phyloP scores from a whole-genome alignment of 2,113 vertebrate species.

The Podocnemis expansa region DNA sequence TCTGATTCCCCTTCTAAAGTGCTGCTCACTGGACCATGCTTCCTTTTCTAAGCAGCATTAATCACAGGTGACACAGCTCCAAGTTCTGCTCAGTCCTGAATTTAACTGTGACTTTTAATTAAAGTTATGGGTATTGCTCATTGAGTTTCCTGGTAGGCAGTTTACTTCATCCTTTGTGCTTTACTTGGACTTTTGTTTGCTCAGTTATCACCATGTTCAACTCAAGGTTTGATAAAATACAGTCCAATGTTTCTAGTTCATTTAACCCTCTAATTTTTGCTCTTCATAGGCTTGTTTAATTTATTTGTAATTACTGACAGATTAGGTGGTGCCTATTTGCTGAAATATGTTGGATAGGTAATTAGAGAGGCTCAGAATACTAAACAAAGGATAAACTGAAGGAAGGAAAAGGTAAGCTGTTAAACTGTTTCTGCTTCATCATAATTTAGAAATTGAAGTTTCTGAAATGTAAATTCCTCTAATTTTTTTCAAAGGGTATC shows the following conservation, averaged over 20 bases:
- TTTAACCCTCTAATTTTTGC: conserved; percentile 17
- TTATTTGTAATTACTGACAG: not conserved
- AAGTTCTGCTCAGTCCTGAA: not conserved
- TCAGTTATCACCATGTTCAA: conserved; percentile 1
- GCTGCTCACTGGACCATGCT: not conserved
- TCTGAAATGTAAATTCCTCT: not conserved
- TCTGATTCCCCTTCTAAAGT: not conserved
- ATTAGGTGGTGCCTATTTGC: not conserved
- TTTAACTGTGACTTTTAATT: conserved; percentile 7
- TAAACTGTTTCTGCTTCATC: not conserved
- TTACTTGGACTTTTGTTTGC: not conserved
- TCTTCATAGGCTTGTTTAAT: not conserved
- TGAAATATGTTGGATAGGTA: not conserved
- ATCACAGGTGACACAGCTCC: accelerated
- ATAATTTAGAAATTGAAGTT: not conserved
- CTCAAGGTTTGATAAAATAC: not conserved
- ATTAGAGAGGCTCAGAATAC: not conserved
- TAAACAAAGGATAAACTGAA: not conserved
- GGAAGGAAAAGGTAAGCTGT: not conserved
- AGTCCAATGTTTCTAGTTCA: not conserved
- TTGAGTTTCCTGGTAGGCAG: not conserved
- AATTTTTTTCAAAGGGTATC: not conserved
- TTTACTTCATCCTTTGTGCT: not conserved
- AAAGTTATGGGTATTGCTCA: not conserved
- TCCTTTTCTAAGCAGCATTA: not conserved